phyloP scores from a whole-genome alignment of 1,140 invertebrate species.

The Lepidotrigona ventralis region DNA sequence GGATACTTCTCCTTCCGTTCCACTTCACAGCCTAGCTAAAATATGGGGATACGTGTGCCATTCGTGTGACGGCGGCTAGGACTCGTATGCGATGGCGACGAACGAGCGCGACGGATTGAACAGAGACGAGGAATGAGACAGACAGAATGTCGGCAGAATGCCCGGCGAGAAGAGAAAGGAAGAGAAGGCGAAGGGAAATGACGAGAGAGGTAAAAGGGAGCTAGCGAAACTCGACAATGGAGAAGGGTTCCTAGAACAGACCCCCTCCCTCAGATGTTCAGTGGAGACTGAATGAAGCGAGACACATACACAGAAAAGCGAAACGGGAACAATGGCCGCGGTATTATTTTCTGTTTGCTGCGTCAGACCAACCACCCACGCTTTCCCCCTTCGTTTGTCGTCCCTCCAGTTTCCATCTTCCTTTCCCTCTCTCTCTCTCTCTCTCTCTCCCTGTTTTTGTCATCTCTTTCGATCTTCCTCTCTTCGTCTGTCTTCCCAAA shows the following conservation, averaged over 20 bases:
- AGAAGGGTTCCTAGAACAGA: conserved; percentile 60
- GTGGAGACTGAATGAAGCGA: conserved; percentile 48
- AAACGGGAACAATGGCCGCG: conserved; percentile 64
- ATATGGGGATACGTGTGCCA: conserved; percentile 57
- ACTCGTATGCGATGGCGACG: neutral
- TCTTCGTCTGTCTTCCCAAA: neutral
- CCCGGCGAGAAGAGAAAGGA: conserved; percentile 10
- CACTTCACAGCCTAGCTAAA: conserved; percentile 43
- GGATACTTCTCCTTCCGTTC: conserved; percentile 3
- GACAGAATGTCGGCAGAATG: neutral
- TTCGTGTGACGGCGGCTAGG: conserved; percentile 13
- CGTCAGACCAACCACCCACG: conserved; percentile 61
- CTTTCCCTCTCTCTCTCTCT: neutral
- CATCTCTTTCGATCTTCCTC: neutral
- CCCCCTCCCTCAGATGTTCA: conserved; percentile 11
- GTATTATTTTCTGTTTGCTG: conserved; percentile 71
- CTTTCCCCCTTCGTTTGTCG: neutral
- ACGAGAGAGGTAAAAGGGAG: conserved; percentile 45
- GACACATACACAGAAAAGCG: conserved; percentile 42
- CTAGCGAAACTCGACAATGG: conserved; percentile 63
- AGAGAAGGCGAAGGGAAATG: conserved; percentile 31
- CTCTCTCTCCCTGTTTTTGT: neutral
- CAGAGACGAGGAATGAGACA: conserved; percentile 43
- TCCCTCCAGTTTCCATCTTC: neutral
- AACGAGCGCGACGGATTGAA: neutral